These are phyloP conservation scores for Wasmannia auropunctata DNA, from an alignment of 1,140 invertebrate species.

Conservation along the genomic window DNA sequence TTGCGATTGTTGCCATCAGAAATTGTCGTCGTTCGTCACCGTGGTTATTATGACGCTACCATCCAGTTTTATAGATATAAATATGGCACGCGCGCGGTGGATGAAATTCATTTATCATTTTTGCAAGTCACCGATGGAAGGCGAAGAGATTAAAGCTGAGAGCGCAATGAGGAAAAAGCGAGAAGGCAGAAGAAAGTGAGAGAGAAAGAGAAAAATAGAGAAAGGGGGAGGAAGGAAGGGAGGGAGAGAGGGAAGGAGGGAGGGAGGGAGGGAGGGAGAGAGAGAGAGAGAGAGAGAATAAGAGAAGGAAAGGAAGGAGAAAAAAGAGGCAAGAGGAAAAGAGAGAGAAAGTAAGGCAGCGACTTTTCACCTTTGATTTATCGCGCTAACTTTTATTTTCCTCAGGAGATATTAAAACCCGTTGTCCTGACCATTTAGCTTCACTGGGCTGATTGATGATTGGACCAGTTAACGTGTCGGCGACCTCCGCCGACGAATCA, in stretches of 20 bases:
- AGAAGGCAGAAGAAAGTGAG: conserved; percentile 40
- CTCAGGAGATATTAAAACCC: conserved; percentile 84
- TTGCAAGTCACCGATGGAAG: conserved; percentile 70
- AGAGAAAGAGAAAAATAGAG: background rate
- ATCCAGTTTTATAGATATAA: conserved; percentile 74
- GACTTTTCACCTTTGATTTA: conserved; percentile 86
- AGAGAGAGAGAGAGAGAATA: background rate
- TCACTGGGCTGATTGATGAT: conserved; percentile 83
- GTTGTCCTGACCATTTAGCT: conserved; percentile 85
- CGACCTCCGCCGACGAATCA: conserved; percentile 66
- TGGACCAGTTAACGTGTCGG: conserved; percentile 71
- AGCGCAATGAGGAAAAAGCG: conserved; percentile 57
- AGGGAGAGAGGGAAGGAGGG: conserved; percentile 54
- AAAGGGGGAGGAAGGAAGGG: conserved; percentile 8
- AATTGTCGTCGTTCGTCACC: conserved; percentile 20
- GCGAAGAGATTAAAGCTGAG: conserved; percentile 61
- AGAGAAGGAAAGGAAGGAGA: conserved; percentile 40
- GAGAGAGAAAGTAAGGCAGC: conserved; percentile 69
- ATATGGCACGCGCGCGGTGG: conserved; percentile 64
- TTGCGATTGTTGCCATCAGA: background rate
- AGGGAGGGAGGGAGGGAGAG: conserved; percentile 44
- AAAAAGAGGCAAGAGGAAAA: conserved; percentile 51
- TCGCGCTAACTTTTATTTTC: conserved; percentile 84
- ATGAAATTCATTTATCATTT: conserved; percentile 80
- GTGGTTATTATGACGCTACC: conserved; percentile 67